Conservation (phyloP, 53 echinoderm and acorn worm species). For the Paracentrotus lividus region DNA sequence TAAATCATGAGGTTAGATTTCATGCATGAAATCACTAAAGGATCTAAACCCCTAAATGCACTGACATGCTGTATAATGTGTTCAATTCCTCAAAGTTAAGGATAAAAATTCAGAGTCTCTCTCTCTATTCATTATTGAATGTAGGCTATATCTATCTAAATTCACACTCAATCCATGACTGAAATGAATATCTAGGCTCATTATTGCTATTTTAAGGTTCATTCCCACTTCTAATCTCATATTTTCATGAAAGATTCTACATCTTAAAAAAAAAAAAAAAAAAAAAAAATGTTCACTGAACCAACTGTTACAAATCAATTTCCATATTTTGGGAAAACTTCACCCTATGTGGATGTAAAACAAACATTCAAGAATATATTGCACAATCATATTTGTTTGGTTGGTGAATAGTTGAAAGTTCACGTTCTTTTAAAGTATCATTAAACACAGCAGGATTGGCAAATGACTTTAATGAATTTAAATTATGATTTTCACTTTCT, state of each 20-base stretch:
- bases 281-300: no score
- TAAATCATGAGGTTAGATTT: constrained; percentile 16
- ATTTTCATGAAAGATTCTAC: not conserved
- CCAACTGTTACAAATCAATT: no score
- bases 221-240: not conserved
- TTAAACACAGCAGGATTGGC: no score
- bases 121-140: not conserved
- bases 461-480: no score
- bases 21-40: constrained; percentile 1
- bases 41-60: not conserved
- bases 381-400: no score
- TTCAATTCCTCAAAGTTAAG: not conserved
- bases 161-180: not conserved
- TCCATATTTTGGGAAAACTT: no score
- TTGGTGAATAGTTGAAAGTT: no score
- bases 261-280: no score
- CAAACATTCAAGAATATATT: no score
- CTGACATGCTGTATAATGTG: not conserved
- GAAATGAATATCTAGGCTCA: not conserved
- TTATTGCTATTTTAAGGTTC: not conserved
- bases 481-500: no score
- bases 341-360: no score
- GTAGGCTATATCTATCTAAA: not conserved
- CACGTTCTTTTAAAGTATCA: no score
- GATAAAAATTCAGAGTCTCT: not conserved